phyloP scores from a whole-genome alignment of 2,797 vertebrate species.

The Gymnopithys bicolor region DNA sequence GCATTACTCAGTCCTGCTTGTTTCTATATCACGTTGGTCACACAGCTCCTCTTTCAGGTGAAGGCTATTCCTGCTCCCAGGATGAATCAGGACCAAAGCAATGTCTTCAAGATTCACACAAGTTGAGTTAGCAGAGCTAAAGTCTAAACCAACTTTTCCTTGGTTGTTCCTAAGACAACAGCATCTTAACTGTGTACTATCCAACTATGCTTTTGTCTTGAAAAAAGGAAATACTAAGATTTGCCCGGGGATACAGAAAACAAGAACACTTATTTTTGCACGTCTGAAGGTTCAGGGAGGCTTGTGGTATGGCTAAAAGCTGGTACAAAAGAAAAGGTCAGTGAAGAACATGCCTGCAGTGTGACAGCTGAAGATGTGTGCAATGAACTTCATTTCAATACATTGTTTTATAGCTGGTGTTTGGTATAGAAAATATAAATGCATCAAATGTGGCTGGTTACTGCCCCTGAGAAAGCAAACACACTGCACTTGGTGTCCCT shows the following conservation, averaged over 20 bases:
- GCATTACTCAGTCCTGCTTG: not conserved
- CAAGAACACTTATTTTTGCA: not conserved
- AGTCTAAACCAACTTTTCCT: not conserved
- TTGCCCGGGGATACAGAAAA: not conserved
- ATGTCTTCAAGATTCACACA: not conserved
- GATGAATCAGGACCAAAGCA: not conserved
- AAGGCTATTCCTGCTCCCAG: not conserved
- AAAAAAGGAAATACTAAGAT: not conserved
- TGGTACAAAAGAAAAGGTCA: constrained; percentile 5
- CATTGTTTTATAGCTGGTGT: not conserved
- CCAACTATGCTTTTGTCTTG: not conserved
- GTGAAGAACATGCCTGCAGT: not conserved
- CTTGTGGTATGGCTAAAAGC: not conserved
- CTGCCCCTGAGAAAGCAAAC: not conserved
- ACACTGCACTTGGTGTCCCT: not conserved
- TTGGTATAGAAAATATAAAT: not conserved
- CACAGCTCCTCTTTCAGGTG: not conserved
- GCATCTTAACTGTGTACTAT: not conserved
- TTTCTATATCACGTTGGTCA: not conserved
- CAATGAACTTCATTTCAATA: not conserved
- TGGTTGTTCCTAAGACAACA: not conserved
- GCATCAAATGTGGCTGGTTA: not conserved
- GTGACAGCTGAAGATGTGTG: not conserved
- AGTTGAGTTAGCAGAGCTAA: not conserved
- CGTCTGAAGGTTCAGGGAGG: not conserved